Evolutionary conservation across 37 sponge, comb jelly and placozoan genomes (phyloP), one percentile per base, ranked within the genome.

Genomic region (Agelas oroides): DNA sequence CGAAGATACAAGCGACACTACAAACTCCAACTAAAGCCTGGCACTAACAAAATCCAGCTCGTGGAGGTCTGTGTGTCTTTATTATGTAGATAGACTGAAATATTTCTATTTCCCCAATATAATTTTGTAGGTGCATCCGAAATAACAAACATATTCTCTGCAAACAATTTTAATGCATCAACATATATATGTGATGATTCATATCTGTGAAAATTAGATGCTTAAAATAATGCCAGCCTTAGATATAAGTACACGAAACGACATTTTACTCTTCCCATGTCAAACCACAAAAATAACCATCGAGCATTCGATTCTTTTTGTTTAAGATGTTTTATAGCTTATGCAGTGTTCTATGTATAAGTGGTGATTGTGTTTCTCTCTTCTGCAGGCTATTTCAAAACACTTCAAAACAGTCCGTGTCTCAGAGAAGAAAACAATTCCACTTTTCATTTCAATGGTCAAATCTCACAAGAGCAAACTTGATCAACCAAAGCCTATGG

Each of bases 381-480:
- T 3, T 28, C 66, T 82, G 62, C 70, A 95, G 96, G 90, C 88
- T 34, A 79, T 95, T 14, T 67, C 85, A 11, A 86, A 79, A 39
- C 96, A 96, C 73, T 96, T 96, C 76, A 85, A 69, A 46, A 92
- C 86, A 12, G 81, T 93, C 21, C 71, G 94, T 41, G 94, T 90
- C 19, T 74, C 86, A 21, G 96, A 96, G 71, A 93, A 90, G 86
- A 93, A 96, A 71, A 75, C 73, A 46, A 83, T 96, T 32, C 88
- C 94, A 15, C 86, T 92, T 21, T 96, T 96, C 54, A 96, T 96
- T 16, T 93, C 89, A 40, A 96, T 96, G 96, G 94, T 93, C 21
- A 96, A 96, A 72, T 92, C 95, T 31, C 94, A 93, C 78, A 93
- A 93, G 76, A 96, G 96, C 82, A 96, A 96, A 84, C 84, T 96